phyloP scores from a whole-genome alignment of 30 jellyfish, hydroid and myxozoan species.

The Aurelia coerulea region DNA sequence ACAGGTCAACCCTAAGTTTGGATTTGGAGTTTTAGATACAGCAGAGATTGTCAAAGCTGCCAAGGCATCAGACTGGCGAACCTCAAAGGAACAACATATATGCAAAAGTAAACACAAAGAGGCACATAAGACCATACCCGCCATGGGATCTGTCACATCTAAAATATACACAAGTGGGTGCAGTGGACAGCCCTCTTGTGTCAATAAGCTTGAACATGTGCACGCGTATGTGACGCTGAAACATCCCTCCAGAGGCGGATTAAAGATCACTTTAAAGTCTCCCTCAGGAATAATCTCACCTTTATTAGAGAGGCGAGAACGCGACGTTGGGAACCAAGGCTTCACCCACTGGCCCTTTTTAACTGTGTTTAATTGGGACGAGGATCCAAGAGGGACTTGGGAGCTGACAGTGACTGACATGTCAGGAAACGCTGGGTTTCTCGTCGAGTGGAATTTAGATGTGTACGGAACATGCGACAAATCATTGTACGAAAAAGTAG shows the following conservation, averaged over 20 bases:
- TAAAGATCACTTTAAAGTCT: constrained; percentile 74
- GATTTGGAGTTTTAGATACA: constrained; percentile 96
- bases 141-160: constrained; percentile 50
- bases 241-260: constrained; percentile 86
- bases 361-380: constrained; percentile 97
- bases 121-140: constrained; percentile 54
- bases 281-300: constrained; percentile 90
- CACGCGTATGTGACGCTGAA: constrained; percentile 84
- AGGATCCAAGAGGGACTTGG: constrained; percentile 96
- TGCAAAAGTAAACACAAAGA: constrained; percentile 72
- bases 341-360: constrained; percentile 93
- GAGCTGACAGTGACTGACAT: constrained; percentile 87
- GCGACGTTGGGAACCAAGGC: constrained; percentile 78
- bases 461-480: constrained; percentile 90
- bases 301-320: constrained; percentile 71
- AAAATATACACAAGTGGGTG: constrained; percentile 82
- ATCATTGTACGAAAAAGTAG: constrained; percentile 56
- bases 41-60: constrained; percentile 86
- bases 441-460: constrained; percentile 82
- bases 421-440: constrained; percentile 75
- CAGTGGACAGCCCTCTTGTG: constrained; percentile 79
- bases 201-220: constrained; percentile 91
- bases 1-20: constrained; percentile 86
- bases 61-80: constrained; percentile 78
- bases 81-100: constrained; percentile 86